These are phyloP conservation scores for Darevskia nairensis DNA, from an alignment of 2,797 vertebrate species.

Conservation along the genomic window DNA sequence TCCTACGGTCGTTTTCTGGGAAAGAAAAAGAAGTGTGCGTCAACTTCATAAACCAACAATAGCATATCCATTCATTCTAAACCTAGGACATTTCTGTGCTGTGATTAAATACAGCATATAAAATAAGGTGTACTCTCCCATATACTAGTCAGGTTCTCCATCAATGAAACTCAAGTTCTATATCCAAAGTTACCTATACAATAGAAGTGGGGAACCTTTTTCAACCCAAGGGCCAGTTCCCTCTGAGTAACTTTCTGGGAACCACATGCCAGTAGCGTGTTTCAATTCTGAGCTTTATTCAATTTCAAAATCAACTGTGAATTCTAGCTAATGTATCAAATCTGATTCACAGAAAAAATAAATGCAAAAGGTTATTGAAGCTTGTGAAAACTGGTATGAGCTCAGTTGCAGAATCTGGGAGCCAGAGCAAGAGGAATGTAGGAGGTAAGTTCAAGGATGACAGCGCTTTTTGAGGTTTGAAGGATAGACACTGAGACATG, in stretches of 20 bases:
- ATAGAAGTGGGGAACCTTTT: neutral
- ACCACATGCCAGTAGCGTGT: no score
- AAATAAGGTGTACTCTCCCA: neutral
- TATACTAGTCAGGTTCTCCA: neutral
- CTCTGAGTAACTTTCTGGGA: neutral
- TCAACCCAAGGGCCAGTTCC: neutral
- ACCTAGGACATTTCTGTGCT: neutral
- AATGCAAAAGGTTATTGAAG: neutral
- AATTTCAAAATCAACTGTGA: neutral
- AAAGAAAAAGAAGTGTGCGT: slow-evolving; percentile 28
- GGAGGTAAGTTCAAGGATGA: neutral
- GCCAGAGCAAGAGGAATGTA: neutral
- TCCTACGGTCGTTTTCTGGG: slow-evolving; percentile 91
- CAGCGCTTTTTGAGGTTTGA: neutral
- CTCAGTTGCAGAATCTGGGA: neutral
- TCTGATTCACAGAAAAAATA: neutral
- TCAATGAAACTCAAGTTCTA: neutral
- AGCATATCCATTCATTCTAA: neutral
- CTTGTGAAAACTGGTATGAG: neutral
- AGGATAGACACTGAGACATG: neutral
- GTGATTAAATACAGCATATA: neutral
- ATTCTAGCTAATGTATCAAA: neutral
- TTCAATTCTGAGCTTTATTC: neutral
- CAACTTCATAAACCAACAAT: slow-evolving; percentile 23
- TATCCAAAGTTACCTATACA: neutral